Percentiles rank a stretch among this genome's conserved stretches.
Conservation (phyloP, 2,113 vertebrate genomes). For the Polyodon spathula region DNA sequence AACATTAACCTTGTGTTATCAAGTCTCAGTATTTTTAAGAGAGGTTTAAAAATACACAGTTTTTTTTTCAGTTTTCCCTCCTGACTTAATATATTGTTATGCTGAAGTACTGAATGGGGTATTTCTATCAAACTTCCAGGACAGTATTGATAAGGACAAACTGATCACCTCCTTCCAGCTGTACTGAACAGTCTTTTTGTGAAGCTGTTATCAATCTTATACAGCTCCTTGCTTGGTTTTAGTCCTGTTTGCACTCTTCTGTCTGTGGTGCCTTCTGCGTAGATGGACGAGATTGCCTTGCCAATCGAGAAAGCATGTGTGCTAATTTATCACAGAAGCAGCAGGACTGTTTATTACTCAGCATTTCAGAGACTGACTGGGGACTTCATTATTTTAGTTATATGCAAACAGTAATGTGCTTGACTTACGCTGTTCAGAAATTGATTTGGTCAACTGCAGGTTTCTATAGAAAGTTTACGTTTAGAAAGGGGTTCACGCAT, state of each 20-base stretch:
- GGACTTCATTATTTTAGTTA: background rate
- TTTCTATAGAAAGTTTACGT: background rate
- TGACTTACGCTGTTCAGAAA: background rate
- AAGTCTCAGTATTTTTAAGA: no score
- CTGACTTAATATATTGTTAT: no score
- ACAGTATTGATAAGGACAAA: no score
- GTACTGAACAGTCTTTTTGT: background rate
- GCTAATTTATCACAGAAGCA: background rate
- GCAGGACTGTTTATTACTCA: constrained; percentile 2
- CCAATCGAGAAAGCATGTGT: background rate
- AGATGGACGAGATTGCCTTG: background rate
- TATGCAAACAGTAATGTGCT: background rate
- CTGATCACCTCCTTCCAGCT: background rate
- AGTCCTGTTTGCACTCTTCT: background rate
- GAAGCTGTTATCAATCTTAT: background rate
- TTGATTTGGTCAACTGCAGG: background rate
- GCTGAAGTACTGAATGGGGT: no score
- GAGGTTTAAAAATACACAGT: no score
- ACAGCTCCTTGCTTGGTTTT: background rate
- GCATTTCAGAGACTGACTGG: background rate
- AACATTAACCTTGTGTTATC: no score
- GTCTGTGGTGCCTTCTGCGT: background rate
- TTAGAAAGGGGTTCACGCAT: background rate
- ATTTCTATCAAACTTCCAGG: no score
- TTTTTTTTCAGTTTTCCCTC: no score